Evolutionary conservation across 2,797 vertebrate species (phyloP).

Genomic region (Chromis chromis): DNA sequence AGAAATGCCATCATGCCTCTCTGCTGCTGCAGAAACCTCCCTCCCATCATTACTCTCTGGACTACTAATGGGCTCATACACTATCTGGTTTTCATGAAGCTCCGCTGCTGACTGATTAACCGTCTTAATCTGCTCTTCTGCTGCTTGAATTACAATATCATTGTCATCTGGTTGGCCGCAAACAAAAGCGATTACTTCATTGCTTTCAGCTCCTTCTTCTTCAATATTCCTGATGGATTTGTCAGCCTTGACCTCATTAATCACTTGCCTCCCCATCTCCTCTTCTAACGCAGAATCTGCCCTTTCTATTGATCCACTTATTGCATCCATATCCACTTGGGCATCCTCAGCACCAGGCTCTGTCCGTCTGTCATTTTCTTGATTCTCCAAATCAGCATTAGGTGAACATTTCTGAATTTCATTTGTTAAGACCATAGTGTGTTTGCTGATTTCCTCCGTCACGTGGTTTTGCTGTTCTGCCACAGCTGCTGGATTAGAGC

Average conservation of each 20-base stretch:
- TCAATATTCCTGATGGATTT: conserved; percentile 21
- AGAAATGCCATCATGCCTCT: conserved; percentile 48
- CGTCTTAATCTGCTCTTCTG: conserved; percentile 58
- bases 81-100: conserved; percentile 65
- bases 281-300: conserved; percentile 39
- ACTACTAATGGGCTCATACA: conserved; percentile 82
- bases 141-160: conserved; percentile 40
- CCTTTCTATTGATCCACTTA: conserved; percentile 49
- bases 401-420: conserved; percentile 26
- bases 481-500: conserved; percentile 19
- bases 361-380: conserved; percentile 19
- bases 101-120: conserved; percentile 45
- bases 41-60: conserved; percentile 72
- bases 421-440: conserved; percentile 4
- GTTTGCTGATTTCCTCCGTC: conserved; percentile 15
- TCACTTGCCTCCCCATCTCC: conserved; percentile 25
- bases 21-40: conserved; percentile 43
- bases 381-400: conserved; percentile 34
- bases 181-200: conserved; percentile 59
- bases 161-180: conserved; percentile 51
- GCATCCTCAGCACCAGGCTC: conserved; percentile 30
- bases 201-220: conserved; percentile 43
- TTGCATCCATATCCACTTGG: conserved; percentile 33
- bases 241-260: conserved; percentile 48
- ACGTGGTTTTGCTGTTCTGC: conserved; percentile 36